Percentiles rank a stretch among this genome's conserved stretches.
phyloP scores from a whole-genome alignment of 2,797 vertebrate species.

The Amblyopsis hoosieri region DNA sequence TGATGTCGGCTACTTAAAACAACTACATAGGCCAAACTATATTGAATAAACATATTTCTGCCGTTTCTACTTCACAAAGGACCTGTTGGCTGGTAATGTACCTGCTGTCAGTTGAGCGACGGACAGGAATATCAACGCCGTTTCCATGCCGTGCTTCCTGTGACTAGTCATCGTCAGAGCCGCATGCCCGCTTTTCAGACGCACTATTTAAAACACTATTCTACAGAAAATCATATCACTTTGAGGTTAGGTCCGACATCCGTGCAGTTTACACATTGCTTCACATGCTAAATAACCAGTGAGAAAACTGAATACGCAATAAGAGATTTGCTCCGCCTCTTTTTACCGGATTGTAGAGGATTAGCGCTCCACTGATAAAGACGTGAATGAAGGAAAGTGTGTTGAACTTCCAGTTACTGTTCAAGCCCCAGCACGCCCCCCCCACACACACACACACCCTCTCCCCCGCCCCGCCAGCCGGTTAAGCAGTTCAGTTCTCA shows the following conservation, averaged over 20 bases:
- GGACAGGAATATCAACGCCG: slow-evolving; percentile 73
- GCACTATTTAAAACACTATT: slow-evolving; percentile 32
- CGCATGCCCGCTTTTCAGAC: slow-evolving; percentile 59
- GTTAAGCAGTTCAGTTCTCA: too few species aligned
- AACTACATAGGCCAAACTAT: too few species aligned
- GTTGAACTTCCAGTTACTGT: neutral
- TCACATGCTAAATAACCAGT: slow-evolving; percentile 37
- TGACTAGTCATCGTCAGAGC: slow-evolving; percentile 71
- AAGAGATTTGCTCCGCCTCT: slow-evolving; percentile 71
- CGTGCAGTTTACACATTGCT: slow-evolving; percentile 29
- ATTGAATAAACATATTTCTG: too few species aligned
- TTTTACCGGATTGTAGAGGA: slow-evolving; percentile 68
- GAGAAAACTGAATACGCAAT: slow-evolving; percentile 44
- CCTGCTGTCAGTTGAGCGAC: slow-evolving; percentile 76
- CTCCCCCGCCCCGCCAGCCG: too few species aligned
- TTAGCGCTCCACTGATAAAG: slow-evolving; percentile 68
- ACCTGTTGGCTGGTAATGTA: slow-evolving; percentile 37
- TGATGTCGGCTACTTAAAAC: too few species aligned
- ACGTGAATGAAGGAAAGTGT: slow-evolving; percentile 57
- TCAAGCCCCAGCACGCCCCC: too few species aligned
- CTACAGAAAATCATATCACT: slow-evolving; percentile 25
- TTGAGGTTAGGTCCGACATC: slow-evolving; percentile 35
- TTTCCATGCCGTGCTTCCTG: slow-evolving; percentile 63
- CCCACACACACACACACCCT: too few species aligned
- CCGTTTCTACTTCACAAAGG: neutral